Evolutionary conservation across 2,797 vertebrate species (phyloP).

Genomic region (Melanotaenia maccullochi): DNA sequence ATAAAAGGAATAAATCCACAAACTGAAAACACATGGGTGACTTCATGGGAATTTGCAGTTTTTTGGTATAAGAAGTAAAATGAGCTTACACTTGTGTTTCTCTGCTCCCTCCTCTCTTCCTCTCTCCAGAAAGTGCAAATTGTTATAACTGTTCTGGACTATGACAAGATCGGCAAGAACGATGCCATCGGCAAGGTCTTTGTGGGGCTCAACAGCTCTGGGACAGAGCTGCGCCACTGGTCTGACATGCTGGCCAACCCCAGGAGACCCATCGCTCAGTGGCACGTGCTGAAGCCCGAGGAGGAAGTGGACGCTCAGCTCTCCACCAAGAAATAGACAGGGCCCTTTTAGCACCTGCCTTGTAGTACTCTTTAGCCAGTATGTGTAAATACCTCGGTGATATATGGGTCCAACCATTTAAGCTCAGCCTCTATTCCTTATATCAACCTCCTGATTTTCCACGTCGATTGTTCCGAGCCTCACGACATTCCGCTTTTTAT

Average conservation of each 20-base stretch:
- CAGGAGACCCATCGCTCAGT: conserved; percentile 98
- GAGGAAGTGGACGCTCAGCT: conserved; percentile 98
- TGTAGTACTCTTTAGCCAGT: conserved; percentile 98
- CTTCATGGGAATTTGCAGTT: not conserved
- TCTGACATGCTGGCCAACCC: conserved; percentile 99
- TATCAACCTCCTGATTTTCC: conserved; percentile 70
- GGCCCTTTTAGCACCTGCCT: conserved; percentile 89
- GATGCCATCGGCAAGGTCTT: conserved; percentile 99
- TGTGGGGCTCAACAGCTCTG: conserved; percentile 98
- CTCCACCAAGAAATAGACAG: conserved; percentile 94
- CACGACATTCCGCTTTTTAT: conserved; percentile 52
- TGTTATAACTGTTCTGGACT: conserved; percentile 99
- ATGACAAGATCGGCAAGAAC: conserved; percentile 99
- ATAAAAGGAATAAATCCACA: too few relatives aligned
- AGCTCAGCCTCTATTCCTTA: conserved; percentile 70
- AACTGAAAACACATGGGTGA: too few relatives aligned
- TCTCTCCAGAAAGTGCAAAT: conserved; percentile 96
- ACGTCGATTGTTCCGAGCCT: conserved; percentile 78
- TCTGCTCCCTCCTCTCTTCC: conserved; percentile 18
- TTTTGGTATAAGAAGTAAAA: not conserved
- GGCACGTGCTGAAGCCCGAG: conserved; percentile 97
- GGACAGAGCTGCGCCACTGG: conserved; percentile 98
- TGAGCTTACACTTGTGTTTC: not conserved
- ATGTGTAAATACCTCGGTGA: conserved; percentile 99
- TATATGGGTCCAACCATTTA: conserved; percentile 92